Conservation (phyloP, 2,888 invertebrate genomes). For the Ochlodes sylvanus region DNA sequence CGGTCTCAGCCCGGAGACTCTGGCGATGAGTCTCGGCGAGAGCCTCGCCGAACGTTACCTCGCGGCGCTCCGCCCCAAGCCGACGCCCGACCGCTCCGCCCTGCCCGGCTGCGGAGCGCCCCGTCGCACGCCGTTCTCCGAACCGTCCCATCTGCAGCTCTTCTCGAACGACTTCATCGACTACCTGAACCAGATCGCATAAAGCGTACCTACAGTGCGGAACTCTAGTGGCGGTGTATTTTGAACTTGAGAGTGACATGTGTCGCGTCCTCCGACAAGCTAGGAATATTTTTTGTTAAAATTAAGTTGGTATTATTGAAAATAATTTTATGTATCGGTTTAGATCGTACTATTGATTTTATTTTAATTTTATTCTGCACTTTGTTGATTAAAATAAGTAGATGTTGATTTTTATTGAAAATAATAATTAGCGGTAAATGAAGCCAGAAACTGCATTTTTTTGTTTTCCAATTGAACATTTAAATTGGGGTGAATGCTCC, state of each 20-base stretch:
- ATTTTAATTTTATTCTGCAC: conserved; percentile 83
- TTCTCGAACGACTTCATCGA: conserved; percentile 87
- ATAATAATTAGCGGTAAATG: conserved; percentile 69
- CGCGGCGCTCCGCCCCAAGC: conserved; percentile 72
- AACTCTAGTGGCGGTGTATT: conserved; percentile 49
- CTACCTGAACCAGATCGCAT: conserved; percentile 86
- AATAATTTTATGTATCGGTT: conserved; percentile 83
- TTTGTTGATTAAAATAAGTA: conserved; percentile 72
- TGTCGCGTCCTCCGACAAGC: conserved; percentile 57
- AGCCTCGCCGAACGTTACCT: conserved; percentile 77
- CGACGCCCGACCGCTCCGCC: conserved; percentile 49
- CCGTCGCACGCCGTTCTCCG: conserved; percentile 57
- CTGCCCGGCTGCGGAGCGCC: conserved; percentile 60
- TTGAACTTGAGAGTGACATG: conserved; percentile 59
- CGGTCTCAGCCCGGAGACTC: conserved; percentile 72
- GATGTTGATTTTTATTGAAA: conserved; percentile 78
- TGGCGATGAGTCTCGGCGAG: conserved; percentile 77
- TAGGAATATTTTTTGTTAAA: conserved; percentile 81
- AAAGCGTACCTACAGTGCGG: conserved; percentile 50
- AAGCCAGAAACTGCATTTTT: conserved; percentile 82
- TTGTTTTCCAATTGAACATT: conserved; percentile 61
- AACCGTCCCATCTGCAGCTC: conserved; percentile 80
- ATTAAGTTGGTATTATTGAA: conserved; percentile 84
- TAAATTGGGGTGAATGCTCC: conserved; percentile 60
- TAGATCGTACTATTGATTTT: conserved; percentile 82